phyloP scores from a whole-genome alignment of 2,797 vertebrate genomes.

The Alcedo quadribrachys region DNA sequence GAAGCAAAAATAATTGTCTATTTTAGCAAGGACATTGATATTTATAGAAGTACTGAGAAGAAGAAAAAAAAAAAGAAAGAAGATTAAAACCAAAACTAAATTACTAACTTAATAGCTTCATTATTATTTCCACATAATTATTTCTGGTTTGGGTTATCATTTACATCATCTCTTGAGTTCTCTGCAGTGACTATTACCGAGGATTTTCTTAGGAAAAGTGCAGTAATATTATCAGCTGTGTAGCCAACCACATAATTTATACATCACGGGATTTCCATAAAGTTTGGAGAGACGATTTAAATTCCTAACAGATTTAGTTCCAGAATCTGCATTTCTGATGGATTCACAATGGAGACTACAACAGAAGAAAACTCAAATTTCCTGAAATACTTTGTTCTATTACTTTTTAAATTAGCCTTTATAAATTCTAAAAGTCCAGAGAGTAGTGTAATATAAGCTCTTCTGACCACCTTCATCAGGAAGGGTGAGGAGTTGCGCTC shows the following conservation, averaged over 20 bases:
- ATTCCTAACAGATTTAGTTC: not conserved
- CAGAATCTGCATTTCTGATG: not conserved
- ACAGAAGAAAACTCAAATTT: not conserved
- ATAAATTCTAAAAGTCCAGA: not conserved
- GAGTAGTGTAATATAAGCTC: not conserved
- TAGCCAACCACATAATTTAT: not conserved
- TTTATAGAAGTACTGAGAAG: not conserved
- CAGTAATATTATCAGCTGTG: not conserved
- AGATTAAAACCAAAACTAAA: not conserved
- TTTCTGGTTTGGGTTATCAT: conserved; percentile 70
- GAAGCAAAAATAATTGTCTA: not conserved
- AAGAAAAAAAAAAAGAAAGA: no score
- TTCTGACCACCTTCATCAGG: not conserved
- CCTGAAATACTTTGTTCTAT: not conserved
- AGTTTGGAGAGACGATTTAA: not conserved
- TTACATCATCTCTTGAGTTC: conserved; percentile 74
- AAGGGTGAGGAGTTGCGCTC: not conserved
- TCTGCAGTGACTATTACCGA: conserved; percentile 16
- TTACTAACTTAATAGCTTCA: conserved; percentile 81
- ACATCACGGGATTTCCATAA: not conserved
- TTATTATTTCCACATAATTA: conserved; percentile 79
- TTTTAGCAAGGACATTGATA: not conserved
- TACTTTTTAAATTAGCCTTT: not conserved
- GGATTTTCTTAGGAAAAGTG: not conserved
- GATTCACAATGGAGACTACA: not conserved